Percentiles rank a stretch among this genome's conserved stretches.
phyloP scores from a whole-genome alignment of 2,113 vertebrate species.

The Scophthalmus maximus region DNA sequence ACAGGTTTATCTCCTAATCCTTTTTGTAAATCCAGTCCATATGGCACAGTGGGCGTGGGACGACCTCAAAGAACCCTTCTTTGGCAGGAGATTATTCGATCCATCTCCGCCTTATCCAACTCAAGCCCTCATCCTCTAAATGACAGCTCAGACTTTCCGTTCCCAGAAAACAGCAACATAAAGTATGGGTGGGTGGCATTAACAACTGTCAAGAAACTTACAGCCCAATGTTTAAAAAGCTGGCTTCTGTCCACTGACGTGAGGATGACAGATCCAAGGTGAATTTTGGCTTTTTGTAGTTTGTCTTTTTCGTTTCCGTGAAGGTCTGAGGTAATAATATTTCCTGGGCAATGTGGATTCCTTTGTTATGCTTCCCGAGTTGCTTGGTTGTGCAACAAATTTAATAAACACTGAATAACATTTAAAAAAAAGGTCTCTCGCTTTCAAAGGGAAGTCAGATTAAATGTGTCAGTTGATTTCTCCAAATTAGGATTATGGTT shows the following conservation, averaged over 20 bases:
- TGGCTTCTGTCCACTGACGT: neutral
- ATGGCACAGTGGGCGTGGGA: constrained; percentile 6
- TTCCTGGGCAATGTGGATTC: neutral
- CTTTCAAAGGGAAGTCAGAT: too few relatives aligned
- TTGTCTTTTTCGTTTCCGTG: neutral
- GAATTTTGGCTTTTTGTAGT: neutral
- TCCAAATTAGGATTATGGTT: too few relatives aligned
- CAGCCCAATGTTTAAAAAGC: neutral
- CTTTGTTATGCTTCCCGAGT: too few relatives aligned
- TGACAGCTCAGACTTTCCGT: constrained; percentile 21
- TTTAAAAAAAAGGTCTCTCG: too few relatives aligned
- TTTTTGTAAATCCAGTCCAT: neutral
- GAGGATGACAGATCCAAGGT: neutral
- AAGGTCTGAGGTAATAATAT: neutral
- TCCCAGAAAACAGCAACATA: constrained; percentile 6
- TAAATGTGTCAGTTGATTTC: too few relatives aligned
- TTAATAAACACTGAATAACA: too few relatives aligned
- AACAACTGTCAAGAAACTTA: constrained; percentile 4
- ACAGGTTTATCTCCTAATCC: constrained; percentile 1
- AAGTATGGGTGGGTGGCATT: constrained; percentile 16
- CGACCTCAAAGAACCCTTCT: constrained; percentile 15
- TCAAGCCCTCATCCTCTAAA: constrained; percentile 28
- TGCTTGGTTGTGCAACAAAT: too few relatives aligned
- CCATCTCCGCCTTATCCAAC: constrained; percentile 14
- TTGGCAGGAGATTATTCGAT: constrained; percentile 19